These are phyloP conservation scores for Orchestia grillus DNA, from an alignment of 1,140 invertebrate genomes.

Conservation along the genomic window DNA sequence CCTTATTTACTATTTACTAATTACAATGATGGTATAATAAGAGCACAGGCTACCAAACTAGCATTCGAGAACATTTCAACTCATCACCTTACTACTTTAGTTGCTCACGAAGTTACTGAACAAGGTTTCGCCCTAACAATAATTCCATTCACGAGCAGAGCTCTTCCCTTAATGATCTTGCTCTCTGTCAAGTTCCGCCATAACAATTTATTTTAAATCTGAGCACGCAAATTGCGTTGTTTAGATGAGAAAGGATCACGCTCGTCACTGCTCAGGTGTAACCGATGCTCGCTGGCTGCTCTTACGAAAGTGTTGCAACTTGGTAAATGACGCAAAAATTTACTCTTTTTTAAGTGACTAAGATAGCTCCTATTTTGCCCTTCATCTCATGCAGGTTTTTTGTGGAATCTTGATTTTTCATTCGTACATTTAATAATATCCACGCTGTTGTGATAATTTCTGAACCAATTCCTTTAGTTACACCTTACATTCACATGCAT, in stretches of 20 bases:
- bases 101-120: neutral
- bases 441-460: too few relatives aligned
- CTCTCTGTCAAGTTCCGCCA: neutral
- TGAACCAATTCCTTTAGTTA: too few relatives aligned
- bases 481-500: too few relatives aligned
- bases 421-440: too few relatives aligned
- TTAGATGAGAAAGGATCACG: neutral
- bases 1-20: too few relatives aligned
- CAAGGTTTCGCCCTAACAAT: neutral
- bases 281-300: neutral
- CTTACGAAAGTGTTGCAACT: neutral
- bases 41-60: too few relatives aligned
- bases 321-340: neutral
- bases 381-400: neutral
- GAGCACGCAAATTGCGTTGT: neutral
- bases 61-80: neutral
- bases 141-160: neutral
- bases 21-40: too few relatives aligned
- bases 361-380: neutral
- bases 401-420: neutral
- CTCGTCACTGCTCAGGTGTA: neutral
- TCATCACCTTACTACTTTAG: neutral
- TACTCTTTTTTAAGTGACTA: neutral
- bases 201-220: neutral
- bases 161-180: neutral